Evolutionary conservation across 2,113 vertebrate genomes (phyloP).

Genomic region (Oxyruncus cristatus): DNA sequence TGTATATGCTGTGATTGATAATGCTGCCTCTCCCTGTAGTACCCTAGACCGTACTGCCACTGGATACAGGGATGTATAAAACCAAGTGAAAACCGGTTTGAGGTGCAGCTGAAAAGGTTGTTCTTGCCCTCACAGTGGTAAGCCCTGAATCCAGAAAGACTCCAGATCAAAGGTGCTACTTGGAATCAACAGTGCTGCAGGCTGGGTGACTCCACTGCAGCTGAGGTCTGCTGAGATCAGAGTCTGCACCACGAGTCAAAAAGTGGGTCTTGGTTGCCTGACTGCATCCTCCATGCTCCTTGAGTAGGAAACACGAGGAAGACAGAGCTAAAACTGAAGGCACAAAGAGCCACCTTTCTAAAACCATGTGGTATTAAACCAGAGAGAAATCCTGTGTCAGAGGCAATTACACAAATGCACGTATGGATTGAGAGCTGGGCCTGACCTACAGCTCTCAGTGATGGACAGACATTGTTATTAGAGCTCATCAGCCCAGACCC

Average conservation of each 20-base stretch:
- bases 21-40: not conserved
- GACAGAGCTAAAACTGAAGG: not conserved
- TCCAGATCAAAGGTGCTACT: not conserved
- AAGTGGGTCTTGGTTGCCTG: not conserved
- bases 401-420: not conserved
- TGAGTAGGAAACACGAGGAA: not conserved
- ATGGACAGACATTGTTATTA: not conserved
- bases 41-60: not conserved
- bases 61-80: not conserved
- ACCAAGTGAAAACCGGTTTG: not conserved
- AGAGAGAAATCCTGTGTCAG: not conserved
- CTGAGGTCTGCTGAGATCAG: not conserved
- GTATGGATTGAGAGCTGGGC: not conserved
- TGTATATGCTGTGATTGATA: constrained; percentile 12
- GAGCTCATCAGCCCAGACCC: not conserved
- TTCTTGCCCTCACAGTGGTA: accelerated
- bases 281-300: not conserved
- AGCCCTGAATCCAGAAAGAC: not conserved
- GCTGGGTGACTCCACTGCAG: not conserved
- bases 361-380: not conserved
- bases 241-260: not conserved
- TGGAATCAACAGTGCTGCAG: accelerated
- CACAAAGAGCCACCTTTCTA: not conserved
- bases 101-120: not conserved
- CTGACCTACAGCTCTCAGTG: not conserved